Evolutionary conservation across 2,113 vertebrate genomes (phyloP).

Genomic region (Eurystomus gularis): DNA sequence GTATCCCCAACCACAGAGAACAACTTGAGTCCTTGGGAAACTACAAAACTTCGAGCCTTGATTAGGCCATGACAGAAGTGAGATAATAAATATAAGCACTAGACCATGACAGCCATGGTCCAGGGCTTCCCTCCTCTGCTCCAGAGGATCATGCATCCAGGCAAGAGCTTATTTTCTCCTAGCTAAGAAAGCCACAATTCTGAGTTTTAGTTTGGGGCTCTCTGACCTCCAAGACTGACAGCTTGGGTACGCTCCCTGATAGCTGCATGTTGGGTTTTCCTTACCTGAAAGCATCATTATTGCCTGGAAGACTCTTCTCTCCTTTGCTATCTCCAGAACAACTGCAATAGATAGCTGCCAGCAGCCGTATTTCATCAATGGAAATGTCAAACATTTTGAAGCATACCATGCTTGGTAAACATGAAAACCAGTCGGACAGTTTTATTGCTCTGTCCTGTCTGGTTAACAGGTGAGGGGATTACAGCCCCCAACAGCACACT

Average conservation of each 20-base stretch:
- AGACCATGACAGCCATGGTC: fast-evolving
- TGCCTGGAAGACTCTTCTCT: neutral
- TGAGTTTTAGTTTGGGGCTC: neutral
- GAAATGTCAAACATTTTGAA: neutral
- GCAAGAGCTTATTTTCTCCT: neutral
- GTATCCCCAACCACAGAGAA: neutral
- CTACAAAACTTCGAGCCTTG: neutral
- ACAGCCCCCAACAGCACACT: neutral
- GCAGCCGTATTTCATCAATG: neutral
- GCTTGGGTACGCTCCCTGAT: fast-evolving
- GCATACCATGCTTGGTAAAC: neutral
- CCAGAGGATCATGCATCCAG: neutral
- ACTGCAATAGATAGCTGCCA: neutral
- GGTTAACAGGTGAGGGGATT: neutral
- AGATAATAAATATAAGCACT: neutral
- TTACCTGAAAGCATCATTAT: neutral
- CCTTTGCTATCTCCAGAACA: neutral
- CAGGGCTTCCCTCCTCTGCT: neutral
- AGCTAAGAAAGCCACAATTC: neutral
- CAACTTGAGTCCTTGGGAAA: neutral
- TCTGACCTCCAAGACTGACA: neutral
- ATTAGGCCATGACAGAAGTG: neutral
- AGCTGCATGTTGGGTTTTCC: neutral
- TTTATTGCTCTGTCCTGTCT: neutral
- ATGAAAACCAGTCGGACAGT: neutral